Conservation (phyloP, 2,888 invertebrate species). For the Idaea aversata region DNA sequence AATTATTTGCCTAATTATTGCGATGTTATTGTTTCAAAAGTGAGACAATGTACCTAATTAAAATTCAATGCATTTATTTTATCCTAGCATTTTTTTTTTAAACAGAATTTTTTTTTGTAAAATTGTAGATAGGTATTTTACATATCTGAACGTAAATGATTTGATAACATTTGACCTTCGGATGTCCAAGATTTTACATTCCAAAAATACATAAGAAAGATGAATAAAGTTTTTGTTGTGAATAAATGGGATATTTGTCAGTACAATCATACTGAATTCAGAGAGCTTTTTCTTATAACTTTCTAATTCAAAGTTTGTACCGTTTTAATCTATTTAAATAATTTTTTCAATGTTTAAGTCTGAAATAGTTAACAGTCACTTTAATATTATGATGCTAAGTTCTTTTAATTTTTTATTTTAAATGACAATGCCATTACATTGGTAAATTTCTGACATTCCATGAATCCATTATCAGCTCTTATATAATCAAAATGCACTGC, state of each 20-base stretch:
- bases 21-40: background rate
- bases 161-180: background rate
- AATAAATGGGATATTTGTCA: background rate
- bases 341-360: background rate
- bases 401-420: background rate
- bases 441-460: constrained; percentile 19
- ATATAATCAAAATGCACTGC: constrained; percentile 29
- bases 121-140: background rate
- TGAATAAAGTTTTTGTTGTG: background rate
- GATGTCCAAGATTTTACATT: background rate
- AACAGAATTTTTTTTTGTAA: background rate
- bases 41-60: background rate
- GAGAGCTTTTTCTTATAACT: too few species aligned
- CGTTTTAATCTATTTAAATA: too few species aligned
- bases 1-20: background rate
- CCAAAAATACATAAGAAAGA: background rate
- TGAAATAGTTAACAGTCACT: background rate
- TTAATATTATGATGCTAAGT: background rate
- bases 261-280: too few species aligned
- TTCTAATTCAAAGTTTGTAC: too few species aligned
- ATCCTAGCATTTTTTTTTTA: too few species aligned
- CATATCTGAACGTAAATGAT: background rate
- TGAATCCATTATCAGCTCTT: background rate
- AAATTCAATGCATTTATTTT: background rate
- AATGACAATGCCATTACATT: constrained; percentile 5